phyloP scores from a whole-genome alignment of 2,888 invertebrate species.

The Ypsolopha scabrella region DNA sequence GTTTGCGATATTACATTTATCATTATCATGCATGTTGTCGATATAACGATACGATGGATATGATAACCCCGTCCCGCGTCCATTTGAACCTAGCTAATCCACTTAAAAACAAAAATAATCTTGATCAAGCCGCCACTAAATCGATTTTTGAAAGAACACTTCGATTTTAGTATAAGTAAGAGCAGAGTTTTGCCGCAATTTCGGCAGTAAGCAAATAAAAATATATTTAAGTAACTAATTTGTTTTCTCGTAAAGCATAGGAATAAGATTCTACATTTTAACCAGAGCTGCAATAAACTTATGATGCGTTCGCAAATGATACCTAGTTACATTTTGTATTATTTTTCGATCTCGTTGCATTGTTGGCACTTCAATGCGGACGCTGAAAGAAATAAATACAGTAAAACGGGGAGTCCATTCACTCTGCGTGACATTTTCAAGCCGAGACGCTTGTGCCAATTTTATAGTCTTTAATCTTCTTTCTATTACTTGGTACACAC shows the following conservation, averaged over 20 bases:
- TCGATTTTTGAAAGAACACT: no score
- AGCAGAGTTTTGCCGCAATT: no score
- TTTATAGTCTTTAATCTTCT: slow-evolving; percentile 25
- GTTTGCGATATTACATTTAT: slow-evolving; percentile 18
- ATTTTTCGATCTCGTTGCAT: slow-evolving; percentile 38
- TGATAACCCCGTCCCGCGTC: slow-evolving; percentile 29
- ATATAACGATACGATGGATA: slow-evolving; percentile 22
- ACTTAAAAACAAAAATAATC: slow-evolving; percentile 30
- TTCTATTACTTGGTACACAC: no score
- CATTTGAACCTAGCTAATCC: slow-evolving; percentile 28
- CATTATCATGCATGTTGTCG: slow-evolving; percentile 16
- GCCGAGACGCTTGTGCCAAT: slow-evolving; percentile 43
- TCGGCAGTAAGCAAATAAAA: no score
- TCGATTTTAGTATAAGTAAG: no score
- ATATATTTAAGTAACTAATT: no score
- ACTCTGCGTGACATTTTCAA: slow-evolving; percentile 62
- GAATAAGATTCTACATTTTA: no score
- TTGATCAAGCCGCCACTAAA: slow-evolving; percentile 8
- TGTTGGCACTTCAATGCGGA: slow-evolving; percentile 61
- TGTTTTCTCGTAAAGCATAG: no score
- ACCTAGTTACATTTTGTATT: neutral
- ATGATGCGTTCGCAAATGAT: no score
- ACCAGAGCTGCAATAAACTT: no score
- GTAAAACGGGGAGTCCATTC: slow-evolving; percentile 59
- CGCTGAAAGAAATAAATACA: slow-evolving; percentile 54